Evolutionary conservation across 1,140 invertebrate species (phyloP), one percentile per base, ranked within the genome.

Genomic region (Drosophila funebris): DNA sequence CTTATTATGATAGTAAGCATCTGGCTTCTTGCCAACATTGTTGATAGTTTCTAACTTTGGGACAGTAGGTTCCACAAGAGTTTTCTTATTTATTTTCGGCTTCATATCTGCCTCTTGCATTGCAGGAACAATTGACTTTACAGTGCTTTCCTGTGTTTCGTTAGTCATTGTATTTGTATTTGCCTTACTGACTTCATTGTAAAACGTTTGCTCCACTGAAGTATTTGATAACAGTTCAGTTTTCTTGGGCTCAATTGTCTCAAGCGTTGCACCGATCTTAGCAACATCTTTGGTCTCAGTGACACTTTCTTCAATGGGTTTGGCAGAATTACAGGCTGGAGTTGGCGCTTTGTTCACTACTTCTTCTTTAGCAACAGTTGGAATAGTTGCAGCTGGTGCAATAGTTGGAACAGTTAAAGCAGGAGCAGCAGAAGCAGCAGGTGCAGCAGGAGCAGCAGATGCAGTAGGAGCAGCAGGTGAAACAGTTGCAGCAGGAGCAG

Each of bases 11-110:
- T 57, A 46, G 27, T 41, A 56, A 50, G 24, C 24, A 1, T 82
- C 82, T 1, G 43, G 37, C 27, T 87, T 85, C 22, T 68, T 84
- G 9, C 56, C 66, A 5, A 43, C 11, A 9, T 24, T 52, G 7
- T 33, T 56, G 2, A 62, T 33, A 0, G 41, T 11, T 24, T 87
- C 73, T 0, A 63, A 37, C 14, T 87, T 87, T 3, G 60, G 61
- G 8, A 52, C 31, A 0, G 69, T 13, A 0, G 52, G 5, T 14
- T 76, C 73, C 4, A 39, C 7, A 16, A 48, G 11, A 1, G 36
- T 16, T 61, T 78, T 85, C 14, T 81, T 85, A 1, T 52, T 41
- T 0, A 50, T 24, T 69, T 85, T 85, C 2, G 73, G 69, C 13
- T 85, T 85, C 1, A 52, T 29, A 9, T 85, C 81, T 2, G 14